Percentiles rank a stretch among this genome's conserved stretches.
Conservation (phyloP, 2,797 vertebrate genomes). For the Oryzias sinensis region DNA sequence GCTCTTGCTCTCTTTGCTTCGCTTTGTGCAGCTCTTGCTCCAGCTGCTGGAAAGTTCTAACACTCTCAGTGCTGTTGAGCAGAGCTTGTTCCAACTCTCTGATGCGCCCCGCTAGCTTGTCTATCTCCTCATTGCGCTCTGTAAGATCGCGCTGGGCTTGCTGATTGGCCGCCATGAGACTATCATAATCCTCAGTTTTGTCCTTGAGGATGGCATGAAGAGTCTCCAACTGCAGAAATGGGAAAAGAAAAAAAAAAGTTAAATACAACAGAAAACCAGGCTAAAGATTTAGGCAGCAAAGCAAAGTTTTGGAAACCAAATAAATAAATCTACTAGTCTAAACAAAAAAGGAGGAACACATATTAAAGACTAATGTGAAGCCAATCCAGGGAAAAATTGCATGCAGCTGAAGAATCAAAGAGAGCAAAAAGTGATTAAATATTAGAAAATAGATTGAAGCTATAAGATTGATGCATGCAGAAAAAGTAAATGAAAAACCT, state of each 20-base stretch:
- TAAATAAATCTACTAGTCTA: too few species aligned
- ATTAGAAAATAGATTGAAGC: slow-evolving; percentile 25
- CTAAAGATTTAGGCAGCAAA: slow-evolving; percentile 5
- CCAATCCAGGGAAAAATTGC: slow-evolving; percentile 36
- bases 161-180: slow-evolving; percentile 82
- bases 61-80: slow-evolving; percentile 67
- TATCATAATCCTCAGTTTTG: slow-evolving; percentile 83
- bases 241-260: slow-evolving; percentile 2
- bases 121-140: slow-evolving; percentile 86
- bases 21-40: slow-evolving; percentile 86
- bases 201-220: slow-evolving; percentile 86
- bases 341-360: too few species aligned
- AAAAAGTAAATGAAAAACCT: slow-evolving; percentile 16
- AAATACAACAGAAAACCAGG: background rate
- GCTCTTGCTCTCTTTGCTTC: slow-evolving; percentile 77
- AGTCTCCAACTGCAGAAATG: slow-evolving; percentile 81
- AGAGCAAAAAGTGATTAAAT: slow-evolving; percentile 23
- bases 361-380: slow-evolving; percentile 33
- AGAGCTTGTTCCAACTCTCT: slow-evolving; percentile 82
- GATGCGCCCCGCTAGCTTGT: slow-evolving; percentile 80
- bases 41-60: slow-evolving; percentile 67
- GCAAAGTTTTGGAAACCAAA: background rate
- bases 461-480: slow-evolving; percentile 17
- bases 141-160: slow-evolving; percentile 78
- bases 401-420: slow-evolving; percentile 15